phyloP scores from a whole-genome alignment of 2,797 vertebrate genomes.

The Semaprochilodus insignis region DNA sequence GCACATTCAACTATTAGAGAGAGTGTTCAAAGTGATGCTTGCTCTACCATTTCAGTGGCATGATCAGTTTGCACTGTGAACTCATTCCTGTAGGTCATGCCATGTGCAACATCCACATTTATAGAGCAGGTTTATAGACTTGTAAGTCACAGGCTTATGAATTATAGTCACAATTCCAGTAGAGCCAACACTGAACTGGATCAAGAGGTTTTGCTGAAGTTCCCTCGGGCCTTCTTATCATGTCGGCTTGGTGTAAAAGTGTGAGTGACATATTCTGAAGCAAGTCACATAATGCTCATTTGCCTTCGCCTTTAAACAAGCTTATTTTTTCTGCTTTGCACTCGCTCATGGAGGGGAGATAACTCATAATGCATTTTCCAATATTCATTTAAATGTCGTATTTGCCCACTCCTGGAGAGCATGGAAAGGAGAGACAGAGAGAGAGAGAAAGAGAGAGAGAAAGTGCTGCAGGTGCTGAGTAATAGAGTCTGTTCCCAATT shows the following conservation, averaged over 20 bases:
- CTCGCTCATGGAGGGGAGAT: constrained; percentile 42
- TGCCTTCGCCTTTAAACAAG: constrained; percentile 25
- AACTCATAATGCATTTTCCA: constrained; percentile 47
- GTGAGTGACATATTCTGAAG: background rate
- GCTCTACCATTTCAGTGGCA: no score
- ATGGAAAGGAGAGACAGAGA: no score
- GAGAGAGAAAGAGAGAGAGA: constrained; percentile 12
- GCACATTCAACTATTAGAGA: no score
- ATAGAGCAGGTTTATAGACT: no score
- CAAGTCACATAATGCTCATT: background rate
- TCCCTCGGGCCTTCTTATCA: background rate
- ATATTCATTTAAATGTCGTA: constrained; percentile 56
- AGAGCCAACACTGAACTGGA: background rate
- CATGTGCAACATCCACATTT: no score
- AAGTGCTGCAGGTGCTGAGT: constrained; percentile 56
- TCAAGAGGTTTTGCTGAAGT: background rate
- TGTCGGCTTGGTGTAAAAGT: background rate
- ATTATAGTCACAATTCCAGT: no score
- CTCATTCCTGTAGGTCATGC: no score
- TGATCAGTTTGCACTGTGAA: no score
- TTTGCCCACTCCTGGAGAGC: constrained; percentile 35
- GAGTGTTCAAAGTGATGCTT: no score
- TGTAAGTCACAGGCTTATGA: no score
- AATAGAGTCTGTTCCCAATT: constrained; percentile 62
- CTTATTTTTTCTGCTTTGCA: constrained; percentile 24